These are phyloP conservation scores for Tympanoctomys barrerae DNA, from an alignment of 2,797 vertebrate species.

Conservation along the genomic window DNA sequence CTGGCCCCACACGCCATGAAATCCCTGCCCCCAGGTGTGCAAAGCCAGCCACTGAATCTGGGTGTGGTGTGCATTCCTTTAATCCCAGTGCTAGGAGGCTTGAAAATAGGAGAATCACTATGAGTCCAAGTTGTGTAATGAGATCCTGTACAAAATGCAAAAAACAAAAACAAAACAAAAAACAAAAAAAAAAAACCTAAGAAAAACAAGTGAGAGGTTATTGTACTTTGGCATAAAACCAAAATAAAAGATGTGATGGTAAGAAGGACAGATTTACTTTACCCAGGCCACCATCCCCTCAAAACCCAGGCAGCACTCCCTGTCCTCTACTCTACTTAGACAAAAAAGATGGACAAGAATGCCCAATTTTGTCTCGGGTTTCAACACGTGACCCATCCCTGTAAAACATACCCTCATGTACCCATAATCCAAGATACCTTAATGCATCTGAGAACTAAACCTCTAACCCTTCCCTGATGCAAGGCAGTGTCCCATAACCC, in stretches of 20 bases:
- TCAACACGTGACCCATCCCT: too few relatives aligned
- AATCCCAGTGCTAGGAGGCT: too few relatives aligned
- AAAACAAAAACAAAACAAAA: too few relatives aligned
- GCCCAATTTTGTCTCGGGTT: background rate
- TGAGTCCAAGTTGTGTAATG: too few relatives aligned
- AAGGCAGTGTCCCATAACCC: background rate
- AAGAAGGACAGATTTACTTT: background rate
- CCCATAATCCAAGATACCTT: background rate
- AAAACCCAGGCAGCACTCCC: background rate
- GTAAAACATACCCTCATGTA: background rate
- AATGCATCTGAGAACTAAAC: background rate
- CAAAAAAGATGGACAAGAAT: background rate
- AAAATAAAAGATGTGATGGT: background rate
- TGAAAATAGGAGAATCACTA: too few relatives aligned
- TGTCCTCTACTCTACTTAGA: background rate
- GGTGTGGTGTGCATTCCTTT: too few relatives aligned
- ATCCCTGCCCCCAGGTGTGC: too few relatives aligned
- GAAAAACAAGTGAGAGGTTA: background rate
- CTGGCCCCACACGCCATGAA: too few relatives aligned
- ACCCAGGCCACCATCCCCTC: background rate
- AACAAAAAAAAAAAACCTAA: background rate
- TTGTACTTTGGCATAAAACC: background rate
- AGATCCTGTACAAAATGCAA: too few relatives aligned
- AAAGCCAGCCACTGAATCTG: too few relatives aligned
- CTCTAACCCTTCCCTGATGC: background rate